Percentiles rank a stretch among this genome's conserved stretches.
These are phyloP conservation scores for Gasterosteus aculeatus DNA, from an alignment of 2,113 vertebrate species.

Conservation along the genomic window DNA sequence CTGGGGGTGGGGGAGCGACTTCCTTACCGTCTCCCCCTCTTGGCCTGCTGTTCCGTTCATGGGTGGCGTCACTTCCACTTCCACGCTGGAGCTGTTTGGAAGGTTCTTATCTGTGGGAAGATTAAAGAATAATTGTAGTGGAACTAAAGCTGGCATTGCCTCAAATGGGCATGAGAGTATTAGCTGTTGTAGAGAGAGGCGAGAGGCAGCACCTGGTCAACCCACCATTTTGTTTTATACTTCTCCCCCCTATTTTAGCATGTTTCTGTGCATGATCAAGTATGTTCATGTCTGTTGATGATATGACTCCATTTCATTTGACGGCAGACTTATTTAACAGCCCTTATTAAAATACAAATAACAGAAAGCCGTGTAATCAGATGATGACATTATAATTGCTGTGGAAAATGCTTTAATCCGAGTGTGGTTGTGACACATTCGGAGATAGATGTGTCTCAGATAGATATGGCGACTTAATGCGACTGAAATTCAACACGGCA, in stretches of 20 bases:
- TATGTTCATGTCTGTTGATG: conserved; percentile 14
- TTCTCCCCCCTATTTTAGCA: not conserved
- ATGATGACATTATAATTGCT: conserved; percentile 66
- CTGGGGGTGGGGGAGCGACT: not conserved
- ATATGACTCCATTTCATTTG: conserved; percentile 42
- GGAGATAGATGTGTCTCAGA: conserved; percentile 22
- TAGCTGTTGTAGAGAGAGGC: not conserved
- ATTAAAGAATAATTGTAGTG: conserved; percentile 7
- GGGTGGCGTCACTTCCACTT: conserved; percentile 93
- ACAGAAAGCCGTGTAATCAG: conserved; percentile 66
- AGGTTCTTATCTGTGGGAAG: conserved; percentile 87
- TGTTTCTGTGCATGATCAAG: not conserved
- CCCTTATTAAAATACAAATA: conserved; percentile 60
- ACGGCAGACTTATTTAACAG: conserved; percentile 54
- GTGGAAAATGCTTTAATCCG: conserved; percentile 60
- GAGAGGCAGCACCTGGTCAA: not conserved
- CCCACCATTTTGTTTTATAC: not conserved
- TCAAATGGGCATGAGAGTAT: not conserved
- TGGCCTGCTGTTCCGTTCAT: conserved; percentile 90
- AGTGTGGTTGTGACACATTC: conserved; percentile 60
- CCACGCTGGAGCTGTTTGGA: conserved; percentile 90
- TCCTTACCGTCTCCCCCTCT: conserved; percentile 88
- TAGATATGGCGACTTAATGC: conserved; percentile 25
- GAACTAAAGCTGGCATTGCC: not conserved
- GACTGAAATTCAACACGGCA: conserved; percentile 26